phyloP scores from a whole-genome alignment of 2,113 vertebrate species.

The Callipepla squamata region DNA sequence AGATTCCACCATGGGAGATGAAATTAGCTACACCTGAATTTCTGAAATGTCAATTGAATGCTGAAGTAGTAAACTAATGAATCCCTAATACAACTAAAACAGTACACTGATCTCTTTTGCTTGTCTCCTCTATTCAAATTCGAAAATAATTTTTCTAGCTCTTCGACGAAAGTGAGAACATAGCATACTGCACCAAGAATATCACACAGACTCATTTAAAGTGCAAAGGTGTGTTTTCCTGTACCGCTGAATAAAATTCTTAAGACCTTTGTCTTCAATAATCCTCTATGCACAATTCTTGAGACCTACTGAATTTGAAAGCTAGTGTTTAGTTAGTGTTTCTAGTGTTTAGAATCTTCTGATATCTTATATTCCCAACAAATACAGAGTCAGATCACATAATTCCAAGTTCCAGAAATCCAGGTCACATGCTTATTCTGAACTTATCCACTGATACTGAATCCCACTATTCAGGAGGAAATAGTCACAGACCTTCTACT shows the following conservation, averaged over 20 bases:
- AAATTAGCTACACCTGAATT: background rate
- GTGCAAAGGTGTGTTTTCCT: background rate
- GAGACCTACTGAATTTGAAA: background rate
- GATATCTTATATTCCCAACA: background rate
- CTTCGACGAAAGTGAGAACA: background rate
- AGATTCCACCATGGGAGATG: background rate
- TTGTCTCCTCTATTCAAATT: background rate
- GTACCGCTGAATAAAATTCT: background rate
- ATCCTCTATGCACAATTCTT: background rate
- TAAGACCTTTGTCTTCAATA: background rate
- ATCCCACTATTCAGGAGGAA: too few species aligned
- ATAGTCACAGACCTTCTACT: too few species aligned
- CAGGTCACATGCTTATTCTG: background rate
- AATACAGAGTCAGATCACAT: fast-evolving
- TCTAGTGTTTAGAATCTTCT: background rate
- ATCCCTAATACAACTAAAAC: background rate
- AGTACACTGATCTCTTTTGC: background rate
- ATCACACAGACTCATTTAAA: background rate
- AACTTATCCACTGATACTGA: background rate
- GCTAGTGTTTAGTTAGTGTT: fast-evolving
- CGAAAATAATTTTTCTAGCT: background rate
- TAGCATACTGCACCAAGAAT: background rate
- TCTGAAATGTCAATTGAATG: background rate
- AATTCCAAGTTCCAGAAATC: background rate
- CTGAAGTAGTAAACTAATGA: background rate